Percentiles rank a stretch among this genome's conserved stretches.
phyloP scores from a whole-genome alignment of 1,140 invertebrate species.

The Sarcophaga peregrina region DNA sequence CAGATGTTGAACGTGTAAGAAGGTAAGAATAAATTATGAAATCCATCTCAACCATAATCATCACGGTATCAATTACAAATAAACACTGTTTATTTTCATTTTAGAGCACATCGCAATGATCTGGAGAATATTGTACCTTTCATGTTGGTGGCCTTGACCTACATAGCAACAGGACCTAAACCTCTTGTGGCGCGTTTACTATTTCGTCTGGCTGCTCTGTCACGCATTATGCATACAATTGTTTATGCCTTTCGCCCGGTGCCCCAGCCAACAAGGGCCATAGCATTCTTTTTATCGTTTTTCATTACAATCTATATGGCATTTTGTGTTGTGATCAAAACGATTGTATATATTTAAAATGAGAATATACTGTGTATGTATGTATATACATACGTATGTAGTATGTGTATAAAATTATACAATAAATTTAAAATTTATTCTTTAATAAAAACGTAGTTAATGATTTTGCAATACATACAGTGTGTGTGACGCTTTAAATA shows the following conservation, averaged over 20 bases:
- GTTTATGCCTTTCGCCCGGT: slow-evolving; percentile 69
- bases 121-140: slow-evolving; percentile 76
- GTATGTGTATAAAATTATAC: no score
- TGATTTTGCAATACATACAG: no score
- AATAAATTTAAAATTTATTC: no score
- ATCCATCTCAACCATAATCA: not conserved
- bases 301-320: slow-evolving; percentile 70
- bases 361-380: no score
- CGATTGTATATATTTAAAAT: slow-evolving; percentile 46
- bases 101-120: slow-evolving; percentile 77
- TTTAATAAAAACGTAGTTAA: no score
- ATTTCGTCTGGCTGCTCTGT: slow-evolving; percentile 71
- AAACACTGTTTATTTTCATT: not conserved
- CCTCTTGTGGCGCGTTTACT: slow-evolving; percentile 68
- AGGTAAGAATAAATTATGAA: slow-evolving; percentile 47
- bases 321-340: slow-evolving; percentile 52
- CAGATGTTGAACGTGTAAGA: slow-evolving; percentile 56
- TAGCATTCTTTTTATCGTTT: slow-evolving; percentile 69
- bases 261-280: slow-evolving; percentile 71
- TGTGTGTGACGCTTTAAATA: no score
- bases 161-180: slow-evolving; percentile 70
- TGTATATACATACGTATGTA: no score
- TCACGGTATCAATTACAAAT: not conserved
- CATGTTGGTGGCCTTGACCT: slow-evolving; percentile 71
- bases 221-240: slow-evolving; percentile 72